A percentile compares a stretch with the other conserved stretches of the same genome.
phyloP scores from a whole-genome alignment of 2,113 vertebrate genomes.

The Nanger granti region DNA sequence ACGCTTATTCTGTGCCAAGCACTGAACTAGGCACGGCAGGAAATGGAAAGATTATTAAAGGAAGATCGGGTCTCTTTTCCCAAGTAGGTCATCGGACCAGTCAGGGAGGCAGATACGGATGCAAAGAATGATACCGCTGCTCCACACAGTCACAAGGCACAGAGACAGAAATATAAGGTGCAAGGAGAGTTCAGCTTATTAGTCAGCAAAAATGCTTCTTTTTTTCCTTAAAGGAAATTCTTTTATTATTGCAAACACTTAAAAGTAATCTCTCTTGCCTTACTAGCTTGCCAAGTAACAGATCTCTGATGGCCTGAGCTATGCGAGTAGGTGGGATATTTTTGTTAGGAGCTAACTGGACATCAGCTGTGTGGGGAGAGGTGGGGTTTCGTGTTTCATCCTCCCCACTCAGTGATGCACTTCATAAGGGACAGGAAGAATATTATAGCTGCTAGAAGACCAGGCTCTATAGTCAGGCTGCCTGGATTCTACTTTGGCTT shows the following conservation, averaged over 20 bases:
- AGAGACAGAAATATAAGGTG: background rate
- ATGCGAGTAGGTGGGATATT: background rate
- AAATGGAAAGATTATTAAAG: conserved; percentile 24
- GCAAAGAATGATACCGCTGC: background rate
- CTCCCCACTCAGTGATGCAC: fast-evolving
- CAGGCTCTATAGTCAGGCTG: background rate
- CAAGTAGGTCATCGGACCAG: background rate
- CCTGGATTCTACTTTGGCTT: background rate
- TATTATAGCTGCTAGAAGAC: background rate
- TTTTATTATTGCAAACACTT: background rate
- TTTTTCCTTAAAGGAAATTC: conserved; percentile 4
- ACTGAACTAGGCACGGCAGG: conserved; percentile 48
- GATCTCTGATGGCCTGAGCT: background rate
- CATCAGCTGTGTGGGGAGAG: background rate
- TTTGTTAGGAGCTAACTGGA: background rate
- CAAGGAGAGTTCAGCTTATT: background rate
- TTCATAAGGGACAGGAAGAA: fast-evolving
- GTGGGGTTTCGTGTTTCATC: background rate
- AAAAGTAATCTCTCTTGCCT: background rate
- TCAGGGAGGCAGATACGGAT: background rate
- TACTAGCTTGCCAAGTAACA: background rate
- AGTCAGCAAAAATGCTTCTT: background rate
- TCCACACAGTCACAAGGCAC: fast-evolving
- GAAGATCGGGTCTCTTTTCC: background rate
- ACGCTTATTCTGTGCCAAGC: background rate